Evolutionary conservation across 2,797 vertebrate species (phyloP).

Genomic region (Notamacropus eugenii): DNA sequence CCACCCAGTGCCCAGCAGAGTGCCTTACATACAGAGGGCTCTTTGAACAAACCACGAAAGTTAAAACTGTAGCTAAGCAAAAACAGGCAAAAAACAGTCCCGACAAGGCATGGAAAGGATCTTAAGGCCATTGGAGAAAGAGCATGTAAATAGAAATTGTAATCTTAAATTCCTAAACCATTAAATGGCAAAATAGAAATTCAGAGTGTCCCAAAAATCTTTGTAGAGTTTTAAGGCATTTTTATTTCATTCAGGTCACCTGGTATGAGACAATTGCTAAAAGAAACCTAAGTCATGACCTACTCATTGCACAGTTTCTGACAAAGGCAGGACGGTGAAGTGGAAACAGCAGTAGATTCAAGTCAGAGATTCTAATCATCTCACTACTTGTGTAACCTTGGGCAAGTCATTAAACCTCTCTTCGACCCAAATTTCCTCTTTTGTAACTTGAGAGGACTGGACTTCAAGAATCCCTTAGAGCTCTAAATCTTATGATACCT

Average conservation of each 20-base stretch:
- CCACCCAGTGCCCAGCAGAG: background rate
- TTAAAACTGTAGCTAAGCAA: background rate
- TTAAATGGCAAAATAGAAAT: background rate
- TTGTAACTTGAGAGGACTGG: background rate
- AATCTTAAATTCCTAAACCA: background rate
- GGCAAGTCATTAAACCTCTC: background rate
- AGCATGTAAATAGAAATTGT: background rate
- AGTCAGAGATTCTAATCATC: background rate
- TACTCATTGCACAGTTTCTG: background rate
- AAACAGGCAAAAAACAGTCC: background rate
- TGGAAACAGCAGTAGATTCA: background rate
- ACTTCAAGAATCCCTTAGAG: background rate
- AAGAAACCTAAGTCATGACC: conserved; percentile 30
- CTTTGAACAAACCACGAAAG: background rate
- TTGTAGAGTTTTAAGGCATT: background rate
- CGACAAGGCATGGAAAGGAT: background rate
- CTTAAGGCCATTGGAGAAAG: background rate
- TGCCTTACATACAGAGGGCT: background rate
- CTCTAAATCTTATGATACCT: background rate
- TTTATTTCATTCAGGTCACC: background rate
- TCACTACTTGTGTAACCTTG: background rate
- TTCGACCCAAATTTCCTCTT: background rate
- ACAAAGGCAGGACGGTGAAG: background rate
- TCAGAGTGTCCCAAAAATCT: background rate
- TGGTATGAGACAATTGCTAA: background rate